phyloP scores from a whole-genome alignment of 2,797 vertebrate genomes.

The Tadarida brasiliensis region DNA sequence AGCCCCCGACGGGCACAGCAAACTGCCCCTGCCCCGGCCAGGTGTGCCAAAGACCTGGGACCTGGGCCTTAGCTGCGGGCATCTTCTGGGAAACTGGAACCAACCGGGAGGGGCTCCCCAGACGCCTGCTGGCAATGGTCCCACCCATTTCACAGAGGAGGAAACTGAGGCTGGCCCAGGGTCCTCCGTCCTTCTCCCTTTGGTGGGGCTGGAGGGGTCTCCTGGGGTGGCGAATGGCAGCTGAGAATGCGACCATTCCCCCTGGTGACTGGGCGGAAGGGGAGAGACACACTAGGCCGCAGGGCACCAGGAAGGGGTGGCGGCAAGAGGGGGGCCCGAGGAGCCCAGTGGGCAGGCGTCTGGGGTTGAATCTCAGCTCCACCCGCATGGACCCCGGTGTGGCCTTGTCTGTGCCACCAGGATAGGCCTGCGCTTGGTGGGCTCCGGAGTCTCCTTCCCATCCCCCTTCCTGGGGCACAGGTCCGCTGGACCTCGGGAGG shows the following conservation, averaged over 20 bases:
- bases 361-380: background rate
- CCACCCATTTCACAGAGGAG: background rate
- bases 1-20: background rate
- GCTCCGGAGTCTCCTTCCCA: background rate
- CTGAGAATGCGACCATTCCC: rapidly evolving
- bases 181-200: rapidly evolving
- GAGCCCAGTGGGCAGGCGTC: background rate
- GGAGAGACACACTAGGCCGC: too few species aligned
- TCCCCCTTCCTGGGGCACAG: background rate
- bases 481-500: background rate
- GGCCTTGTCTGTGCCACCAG: rapidly evolving
- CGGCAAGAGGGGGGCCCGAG: rapidly evolving
- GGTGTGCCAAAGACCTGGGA: background rate
- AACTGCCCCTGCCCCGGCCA: background rate
- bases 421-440: too few species aligned
- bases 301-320: background rate
- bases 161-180: background rate
- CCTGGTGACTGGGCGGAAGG: background rate
- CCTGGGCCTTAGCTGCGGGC: background rate
- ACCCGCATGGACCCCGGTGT: rapidly evolving
- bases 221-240: background rate
- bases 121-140: rapidly evolving
- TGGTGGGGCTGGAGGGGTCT: background rate
- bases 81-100: background rate
- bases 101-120: background rate